Conservation (phyloP, 2,113 vertebrate species). For the Phrynosoma platyrhinos region DNA sequence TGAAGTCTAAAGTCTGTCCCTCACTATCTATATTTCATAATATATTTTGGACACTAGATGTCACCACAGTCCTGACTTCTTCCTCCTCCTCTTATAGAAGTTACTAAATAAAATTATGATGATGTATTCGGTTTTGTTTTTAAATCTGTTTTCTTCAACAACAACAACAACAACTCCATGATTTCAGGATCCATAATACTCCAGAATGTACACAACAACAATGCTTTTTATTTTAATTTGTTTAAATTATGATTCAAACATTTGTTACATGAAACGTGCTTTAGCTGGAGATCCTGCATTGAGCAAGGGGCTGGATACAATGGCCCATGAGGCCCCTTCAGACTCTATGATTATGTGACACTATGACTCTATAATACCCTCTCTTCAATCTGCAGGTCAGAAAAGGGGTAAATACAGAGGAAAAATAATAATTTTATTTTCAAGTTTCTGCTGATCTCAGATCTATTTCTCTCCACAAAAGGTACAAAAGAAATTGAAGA, state of each 20-base stretch:
- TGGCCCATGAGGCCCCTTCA: no score
- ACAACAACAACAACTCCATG: neutral
- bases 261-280: neutral
- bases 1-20: neutral
- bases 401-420: neutral
- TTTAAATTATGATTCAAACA: neutral
- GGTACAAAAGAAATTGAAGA: neutral
- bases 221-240: neutral
- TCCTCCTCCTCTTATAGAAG: neutral
- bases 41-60: slow-evolving; percentile 55
- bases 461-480: neutral
- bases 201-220: neutral
- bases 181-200: neutral
- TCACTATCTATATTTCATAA: slow-evolving; percentile 8
- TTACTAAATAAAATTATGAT: neutral
- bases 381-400: neutral
- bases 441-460: neutral
- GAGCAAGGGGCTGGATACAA: no score
- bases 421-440: neutral
- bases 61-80: slow-evolving; percentile 17
- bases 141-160: neutral
- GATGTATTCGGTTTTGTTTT: neutral
- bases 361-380: no score
- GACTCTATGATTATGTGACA: no score
- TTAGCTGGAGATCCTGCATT: no score